These are phyloP conservation scores for Osmerus eperlanus DNA, from an alignment of 2,113 vertebrate species.

Conservation along the genomic window DNA sequence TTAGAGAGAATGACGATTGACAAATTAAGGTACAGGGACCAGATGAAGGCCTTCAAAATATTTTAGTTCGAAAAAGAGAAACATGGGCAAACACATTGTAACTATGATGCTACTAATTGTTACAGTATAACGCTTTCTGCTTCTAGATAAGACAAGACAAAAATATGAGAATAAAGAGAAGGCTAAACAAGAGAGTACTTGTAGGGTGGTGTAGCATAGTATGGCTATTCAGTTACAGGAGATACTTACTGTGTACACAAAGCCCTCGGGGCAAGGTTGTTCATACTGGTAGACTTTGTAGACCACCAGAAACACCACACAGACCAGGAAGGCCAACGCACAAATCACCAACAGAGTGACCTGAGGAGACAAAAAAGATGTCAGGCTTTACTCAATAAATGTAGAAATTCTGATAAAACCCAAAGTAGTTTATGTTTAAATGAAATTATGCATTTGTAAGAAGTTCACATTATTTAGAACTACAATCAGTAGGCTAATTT, in stretches of 20 bases:
- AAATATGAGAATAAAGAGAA: too few species aligned
- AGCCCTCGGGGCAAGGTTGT: conserved; percentile 90
- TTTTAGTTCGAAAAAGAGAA: too few species aligned
- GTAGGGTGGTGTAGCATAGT: not conserved
- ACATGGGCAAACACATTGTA: too few species aligned
- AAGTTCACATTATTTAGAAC: too few species aligned
- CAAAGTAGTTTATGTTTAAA: not conserved
- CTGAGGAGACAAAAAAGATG: conserved; percentile 58
- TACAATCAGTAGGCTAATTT: too few species aligned
- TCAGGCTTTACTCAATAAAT: not conserved
- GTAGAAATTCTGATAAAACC: not conserved
- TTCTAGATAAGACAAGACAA: too few species aligned
- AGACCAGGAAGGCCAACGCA: conserved; percentile 90
- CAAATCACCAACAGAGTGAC: conserved; percentile 91
- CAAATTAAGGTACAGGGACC: too few species aligned
- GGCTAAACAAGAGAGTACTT: too few species aligned
- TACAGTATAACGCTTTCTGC: too few species aligned
- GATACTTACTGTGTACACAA: conserved; percentile 80
- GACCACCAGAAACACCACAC: conserved; percentile 94
- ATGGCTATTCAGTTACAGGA: not conserved
- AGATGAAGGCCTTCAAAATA: too few species aligned
- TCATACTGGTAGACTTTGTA: conserved; percentile 98
- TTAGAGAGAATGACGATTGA: too few species aligned
- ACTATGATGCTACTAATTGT: too few species aligned
- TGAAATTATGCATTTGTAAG: not conserved